A percentile compares a stretch with the other conserved stretches of the same genome.
Conservation (phyloP, 2,113 vertebrate genomes). For the Mobula birostris region DNA sequence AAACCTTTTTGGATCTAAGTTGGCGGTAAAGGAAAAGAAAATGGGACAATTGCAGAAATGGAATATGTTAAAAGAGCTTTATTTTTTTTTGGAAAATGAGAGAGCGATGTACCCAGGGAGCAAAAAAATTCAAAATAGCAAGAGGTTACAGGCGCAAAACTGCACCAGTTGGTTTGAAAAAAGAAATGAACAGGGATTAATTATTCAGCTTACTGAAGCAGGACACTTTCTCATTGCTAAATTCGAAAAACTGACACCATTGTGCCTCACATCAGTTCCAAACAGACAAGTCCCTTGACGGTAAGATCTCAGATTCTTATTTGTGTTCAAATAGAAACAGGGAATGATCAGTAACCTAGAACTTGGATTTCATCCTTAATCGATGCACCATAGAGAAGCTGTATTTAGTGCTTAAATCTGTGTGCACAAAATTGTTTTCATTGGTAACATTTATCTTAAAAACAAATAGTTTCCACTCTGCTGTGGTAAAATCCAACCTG, state of each 20-base stretch:
- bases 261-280: conserved; percentile 58
- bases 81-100: not conserved
- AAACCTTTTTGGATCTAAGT: too few species aligned
- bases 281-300: conserved; percentile 54
- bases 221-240: conserved; percentile 60
- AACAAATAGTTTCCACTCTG: too few species aligned
- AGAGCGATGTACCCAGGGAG: not conserved
- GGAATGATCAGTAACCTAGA: not conserved
- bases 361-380: too few species aligned
- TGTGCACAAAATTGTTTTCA: too few species aligned
- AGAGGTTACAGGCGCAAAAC: conserved; percentile 49
- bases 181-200: conserved; percentile 70
- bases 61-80: not conserved
- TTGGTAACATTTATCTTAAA: too few species aligned
- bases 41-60: not conserved
- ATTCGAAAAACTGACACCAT: conserved; percentile 57
- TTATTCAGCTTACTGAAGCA: conserved; percentile 70
- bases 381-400: too few species aligned
- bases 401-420: too few species aligned
- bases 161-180: conserved; percentile 60
- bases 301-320: conserved; percentile 48
- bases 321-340: conserved; percentile 40
- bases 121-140: conserved; percentile 9
- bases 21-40: not conserved
- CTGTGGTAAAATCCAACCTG: too few species aligned